These are phyloP conservation scores for Riparia riparia DNA, from an alignment of 2,113 vertebrate genomes.

Conservation along the genomic window DNA sequence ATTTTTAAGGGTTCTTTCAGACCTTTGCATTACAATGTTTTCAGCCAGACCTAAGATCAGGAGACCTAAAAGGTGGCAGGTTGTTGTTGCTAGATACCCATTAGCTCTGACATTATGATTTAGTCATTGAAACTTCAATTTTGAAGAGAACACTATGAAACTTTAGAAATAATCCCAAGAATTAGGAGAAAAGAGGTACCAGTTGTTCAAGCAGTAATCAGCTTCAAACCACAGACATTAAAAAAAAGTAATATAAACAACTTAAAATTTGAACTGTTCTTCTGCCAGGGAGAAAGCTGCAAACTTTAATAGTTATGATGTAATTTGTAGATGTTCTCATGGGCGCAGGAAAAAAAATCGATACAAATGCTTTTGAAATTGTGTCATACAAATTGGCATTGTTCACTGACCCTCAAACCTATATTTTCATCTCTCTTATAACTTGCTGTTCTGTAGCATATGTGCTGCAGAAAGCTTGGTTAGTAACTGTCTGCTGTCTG, in stretches of 20 bases:
- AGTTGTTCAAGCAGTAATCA: background rate
- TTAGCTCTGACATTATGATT: background rate
- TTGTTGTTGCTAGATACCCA: background rate
- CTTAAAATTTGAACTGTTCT: background rate
- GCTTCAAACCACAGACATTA: background rate
- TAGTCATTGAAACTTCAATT: background rate
- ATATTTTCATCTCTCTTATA: background rate
- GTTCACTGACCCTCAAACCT: constrained; percentile 4
- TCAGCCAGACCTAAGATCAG: background rate
- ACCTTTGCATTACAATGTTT: background rate
- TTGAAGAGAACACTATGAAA: background rate
- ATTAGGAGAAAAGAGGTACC: background rate
- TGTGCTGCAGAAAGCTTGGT: background rate
- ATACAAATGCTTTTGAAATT: background rate
- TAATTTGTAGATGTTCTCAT: background rate
- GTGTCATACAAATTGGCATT: background rate
- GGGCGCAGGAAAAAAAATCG: background rate
- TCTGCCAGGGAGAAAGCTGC: background rate
- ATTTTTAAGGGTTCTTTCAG: background rate
- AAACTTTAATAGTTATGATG: background rate
- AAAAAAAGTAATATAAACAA: background rate
- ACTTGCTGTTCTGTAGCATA: background rate
- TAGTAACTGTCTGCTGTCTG: background rate
- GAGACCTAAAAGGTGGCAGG: background rate
- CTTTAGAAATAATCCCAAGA: background rate